Percentiles rank a stretch among this genome's conserved stretches.
phyloP scores from a whole-genome alignment of 2,888 invertebrate species.

The Brenthis hecate region DNA sequence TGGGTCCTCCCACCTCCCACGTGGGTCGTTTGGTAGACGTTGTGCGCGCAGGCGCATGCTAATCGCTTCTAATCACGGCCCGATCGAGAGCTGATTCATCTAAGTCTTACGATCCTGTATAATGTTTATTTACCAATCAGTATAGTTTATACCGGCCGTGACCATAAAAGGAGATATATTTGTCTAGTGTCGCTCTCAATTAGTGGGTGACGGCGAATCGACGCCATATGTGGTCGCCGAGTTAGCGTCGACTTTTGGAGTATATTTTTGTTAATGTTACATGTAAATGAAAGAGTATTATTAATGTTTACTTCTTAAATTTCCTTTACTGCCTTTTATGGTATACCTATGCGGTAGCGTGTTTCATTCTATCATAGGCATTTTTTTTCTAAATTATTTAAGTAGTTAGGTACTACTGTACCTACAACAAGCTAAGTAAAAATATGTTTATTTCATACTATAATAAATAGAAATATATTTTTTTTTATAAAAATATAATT shows the following conservation, averaged over 20 bases:
- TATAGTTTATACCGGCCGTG: slow-evolving; percentile 66
- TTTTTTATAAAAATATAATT: too few relatives aligned
- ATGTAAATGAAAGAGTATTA: slow-evolving; percentile 75
- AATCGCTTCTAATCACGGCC: slow-evolving; percentile 77
- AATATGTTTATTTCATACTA: too few relatives aligned
- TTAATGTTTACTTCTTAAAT: slow-evolving; percentile 72
- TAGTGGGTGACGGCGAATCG: slow-evolving; percentile 74
- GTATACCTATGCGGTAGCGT: slow-evolving; percentile 31
- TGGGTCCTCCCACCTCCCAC: slow-evolving; percentile 76
- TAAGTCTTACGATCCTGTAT: slow-evolving; percentile 64
- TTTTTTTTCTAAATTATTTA: neutral
- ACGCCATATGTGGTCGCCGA: slow-evolving; percentile 73
- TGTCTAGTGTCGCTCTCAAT: slow-evolving; percentile 77
- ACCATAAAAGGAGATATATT: slow-evolving; percentile 80
- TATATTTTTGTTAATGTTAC: slow-evolving; percentile 71
- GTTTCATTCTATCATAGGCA: slow-evolving; percentile 8
- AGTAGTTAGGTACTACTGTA: too few relatives aligned
- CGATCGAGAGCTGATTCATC: slow-evolving; percentile 79
- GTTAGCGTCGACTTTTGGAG: slow-evolving; percentile 68
- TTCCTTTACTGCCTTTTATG: slow-evolving; percentile 61
- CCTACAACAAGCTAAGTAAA: too few relatives aligned
- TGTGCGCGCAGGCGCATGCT: slow-evolving; percentile 67
- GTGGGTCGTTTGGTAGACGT: slow-evolving; percentile 57
- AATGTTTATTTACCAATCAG: slow-evolving; percentile 79
- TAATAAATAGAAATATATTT: too few relatives aligned